Conservation (phyloP, 2,113 vertebrate species). For the Lanius ludovicianus region DNA sequence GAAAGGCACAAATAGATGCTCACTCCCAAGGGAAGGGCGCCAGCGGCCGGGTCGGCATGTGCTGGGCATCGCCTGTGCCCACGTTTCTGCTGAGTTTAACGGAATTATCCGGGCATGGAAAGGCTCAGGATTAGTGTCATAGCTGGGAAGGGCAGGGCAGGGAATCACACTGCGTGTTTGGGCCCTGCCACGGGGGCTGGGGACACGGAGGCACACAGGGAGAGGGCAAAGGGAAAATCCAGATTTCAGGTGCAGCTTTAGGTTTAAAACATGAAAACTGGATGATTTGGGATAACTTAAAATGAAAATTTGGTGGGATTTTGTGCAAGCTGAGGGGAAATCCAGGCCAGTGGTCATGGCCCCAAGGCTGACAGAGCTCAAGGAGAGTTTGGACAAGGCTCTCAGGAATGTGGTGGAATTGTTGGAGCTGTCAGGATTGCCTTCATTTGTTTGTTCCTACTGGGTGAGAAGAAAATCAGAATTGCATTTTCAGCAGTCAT, state of each 20-base stretch:
- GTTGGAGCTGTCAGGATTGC: not conserved
- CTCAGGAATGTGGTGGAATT: not conserved
- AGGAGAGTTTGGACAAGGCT: not conserved
- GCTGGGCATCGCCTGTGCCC: not conserved
- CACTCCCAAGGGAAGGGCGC: not conserved
- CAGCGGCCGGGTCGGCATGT: not conserved
- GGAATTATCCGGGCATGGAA: not conserved
- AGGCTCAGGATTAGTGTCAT: not conserved
- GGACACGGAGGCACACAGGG: accelerated
- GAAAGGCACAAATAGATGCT: not conserved
- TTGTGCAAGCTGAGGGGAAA: not conserved
- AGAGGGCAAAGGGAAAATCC: accelerated
- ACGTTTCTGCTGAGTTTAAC: not conserved
- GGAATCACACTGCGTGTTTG: accelerated
- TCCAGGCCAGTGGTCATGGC: accelerated
- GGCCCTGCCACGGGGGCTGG: not conserved
- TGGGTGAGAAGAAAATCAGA: not conserved
- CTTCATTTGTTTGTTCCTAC: accelerated
- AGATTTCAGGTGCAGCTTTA: accelerated
- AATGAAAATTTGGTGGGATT: accelerated
- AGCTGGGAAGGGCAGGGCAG: not conserved
- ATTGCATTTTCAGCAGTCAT: not conserved
- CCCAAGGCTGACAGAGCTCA: too few relatives aligned
- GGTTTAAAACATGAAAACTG: accelerated
- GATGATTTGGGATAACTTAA: accelerated